These are phyloP conservation scores for Mythimna ferrago DNA, from an alignment of 2,888 invertebrate species.

Conservation along the genomic window DNA sequence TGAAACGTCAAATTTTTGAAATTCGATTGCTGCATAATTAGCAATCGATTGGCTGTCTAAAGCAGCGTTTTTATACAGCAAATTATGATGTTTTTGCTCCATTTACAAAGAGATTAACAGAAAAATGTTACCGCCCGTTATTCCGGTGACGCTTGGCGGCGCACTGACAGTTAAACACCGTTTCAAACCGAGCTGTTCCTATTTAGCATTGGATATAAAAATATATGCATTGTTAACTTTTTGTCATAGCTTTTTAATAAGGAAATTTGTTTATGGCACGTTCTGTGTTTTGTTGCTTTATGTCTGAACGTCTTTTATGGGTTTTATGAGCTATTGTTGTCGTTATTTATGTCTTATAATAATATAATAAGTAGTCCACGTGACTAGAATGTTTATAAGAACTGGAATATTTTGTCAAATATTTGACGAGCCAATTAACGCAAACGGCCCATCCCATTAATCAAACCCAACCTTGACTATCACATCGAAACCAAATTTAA, in stretches of 20 bases:
- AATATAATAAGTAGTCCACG: slow-evolving; percentile 1
- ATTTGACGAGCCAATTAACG: slow-evolving; percentile 34
- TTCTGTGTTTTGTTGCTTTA: slow-evolving; percentile 18
- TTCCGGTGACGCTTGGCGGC: slow-evolving; percentile 75
- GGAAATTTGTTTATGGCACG: slow-evolving; percentile 52
- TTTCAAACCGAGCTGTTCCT: slow-evolving; percentile 76
- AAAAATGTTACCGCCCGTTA: slow-evolving; percentile 75
- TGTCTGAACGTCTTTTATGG: slow-evolving; percentile 8
- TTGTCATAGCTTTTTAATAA: slow-evolving; percentile 55
- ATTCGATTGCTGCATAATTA: slow-evolving; percentile 14
- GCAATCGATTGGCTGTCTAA: slow-evolving; percentile 32
- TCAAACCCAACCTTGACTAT: slow-evolving; percentile 54
- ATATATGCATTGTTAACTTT: slow-evolving; percentile 57
- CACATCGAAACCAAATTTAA: slow-evolving; percentile 53
- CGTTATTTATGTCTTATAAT: not conserved
- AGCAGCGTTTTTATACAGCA: slow-evolving; percentile 27
- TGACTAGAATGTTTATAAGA: not conserved
- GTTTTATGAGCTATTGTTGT: slow-evolving; percentile 12
- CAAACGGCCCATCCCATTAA: slow-evolving; percentile 41
- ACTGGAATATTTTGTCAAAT: not conserved
- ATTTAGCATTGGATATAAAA: slow-evolving; percentile 69
- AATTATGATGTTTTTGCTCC: slow-evolving; percentile 58
- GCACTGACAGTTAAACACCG: slow-evolving; percentile 82
- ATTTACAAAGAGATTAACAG: slow-evolving; percentile 70
- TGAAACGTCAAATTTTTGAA: slow-evolving; percentile 16